Base-by-base conservation (phyloP, 2,113 vertebrate genomes). In the Cyphomyrus discorhynchus region DNA sequence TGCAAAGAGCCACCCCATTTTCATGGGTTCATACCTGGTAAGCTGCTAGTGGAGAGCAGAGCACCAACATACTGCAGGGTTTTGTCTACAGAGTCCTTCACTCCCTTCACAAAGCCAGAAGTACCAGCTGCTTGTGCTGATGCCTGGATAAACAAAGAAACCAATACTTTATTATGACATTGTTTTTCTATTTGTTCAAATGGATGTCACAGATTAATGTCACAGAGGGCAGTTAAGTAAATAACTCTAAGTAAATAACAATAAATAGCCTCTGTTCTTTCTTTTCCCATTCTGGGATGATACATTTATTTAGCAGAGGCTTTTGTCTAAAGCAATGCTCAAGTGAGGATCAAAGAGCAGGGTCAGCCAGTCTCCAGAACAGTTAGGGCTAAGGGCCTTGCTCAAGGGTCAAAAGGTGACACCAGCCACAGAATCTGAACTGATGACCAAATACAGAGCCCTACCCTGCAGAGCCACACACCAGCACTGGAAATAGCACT, bases 11-110 rank as follows among this genome's bases (percentile, higher is more conserved):
- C 62, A 10, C 9, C n/a, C 2, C 62, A 27, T 66, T 11, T 66
- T 27, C 62, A 27, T 9, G 45, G 7, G 42, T 93, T 90, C 95
- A 91, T 94, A 99, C 98, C 95, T 88, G 97, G 93, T 17, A 95
- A 92, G 0, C 3, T 80, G 74, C 15, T 93, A 5, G 80, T 24
- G 8, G 82, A 84, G 45, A 98, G 94, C 91, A 98, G 92, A 27
- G 92, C 58, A 62, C 94, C 95, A 93, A 99, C 86, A 3, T 92
- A 74, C 0, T 31, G 31, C 50, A 99, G 90, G 0, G 93, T 96
- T 45, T 94, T 91, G 90, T 94, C 94, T 77, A 98, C 95, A 0
- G 92, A 93, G 6, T 92, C 91, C 1, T 91, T 92, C 46, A 95
- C 94, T 39, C 9, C 89, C 35, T 62, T 91, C 89, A 97, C 96